Evolutionary conservation across 2,797 vertebrate genomes (phyloP).

Genomic region (Phylloscopus collybita): DNA sequence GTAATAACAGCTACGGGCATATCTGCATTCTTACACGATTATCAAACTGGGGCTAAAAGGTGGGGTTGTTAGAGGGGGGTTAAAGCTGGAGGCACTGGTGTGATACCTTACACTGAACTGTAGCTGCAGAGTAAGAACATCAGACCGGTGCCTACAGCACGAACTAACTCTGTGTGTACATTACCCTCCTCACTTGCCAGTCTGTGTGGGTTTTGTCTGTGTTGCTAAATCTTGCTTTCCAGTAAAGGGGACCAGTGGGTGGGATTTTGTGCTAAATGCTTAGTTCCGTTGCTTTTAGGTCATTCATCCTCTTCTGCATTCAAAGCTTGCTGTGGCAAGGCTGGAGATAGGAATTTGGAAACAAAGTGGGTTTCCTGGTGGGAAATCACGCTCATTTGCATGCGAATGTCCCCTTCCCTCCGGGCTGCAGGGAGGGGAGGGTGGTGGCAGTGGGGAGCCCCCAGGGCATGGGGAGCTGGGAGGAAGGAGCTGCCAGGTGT

Average conservation of each 20-base stretch:
- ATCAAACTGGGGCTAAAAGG: background rate
- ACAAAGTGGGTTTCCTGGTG: slow-evolving; percentile 32
- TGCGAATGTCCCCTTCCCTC: slow-evolving; percentile 6
- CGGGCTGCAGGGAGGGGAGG: background rate
- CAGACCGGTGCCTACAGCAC: background rate
- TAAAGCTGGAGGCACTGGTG: background rate
- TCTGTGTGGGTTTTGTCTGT: background rate
- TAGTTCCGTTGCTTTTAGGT: background rate
- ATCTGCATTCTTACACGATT: background rate
- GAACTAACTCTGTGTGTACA: fast-evolving
- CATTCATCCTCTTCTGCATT: slow-evolving; percentile 24
- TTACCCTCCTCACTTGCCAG: background rate
- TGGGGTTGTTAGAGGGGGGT: background rate
- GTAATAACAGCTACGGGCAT: background rate
- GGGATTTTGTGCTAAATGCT: slow-evolving; percentile 2
- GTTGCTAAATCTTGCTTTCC: background rate
- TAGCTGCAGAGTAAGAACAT: background rate
- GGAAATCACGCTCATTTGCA: slow-evolving; percentile 26
- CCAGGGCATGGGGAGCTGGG: background rate
- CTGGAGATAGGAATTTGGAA: slow-evolving; percentile 17
- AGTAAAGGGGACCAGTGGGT: background rate
- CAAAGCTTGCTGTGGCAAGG: background rate
- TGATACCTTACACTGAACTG: fast-evolving
- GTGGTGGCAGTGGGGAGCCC: background rate
- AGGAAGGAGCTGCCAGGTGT: background rate